A percentile compares a stretch with the other conserved stretches of the same genome.
These are phyloP conservation scores for Sphenopsis melanotis DNA, from an alignment of 2,797 vertebrate genomes.

Conservation along the genomic window DNA sequence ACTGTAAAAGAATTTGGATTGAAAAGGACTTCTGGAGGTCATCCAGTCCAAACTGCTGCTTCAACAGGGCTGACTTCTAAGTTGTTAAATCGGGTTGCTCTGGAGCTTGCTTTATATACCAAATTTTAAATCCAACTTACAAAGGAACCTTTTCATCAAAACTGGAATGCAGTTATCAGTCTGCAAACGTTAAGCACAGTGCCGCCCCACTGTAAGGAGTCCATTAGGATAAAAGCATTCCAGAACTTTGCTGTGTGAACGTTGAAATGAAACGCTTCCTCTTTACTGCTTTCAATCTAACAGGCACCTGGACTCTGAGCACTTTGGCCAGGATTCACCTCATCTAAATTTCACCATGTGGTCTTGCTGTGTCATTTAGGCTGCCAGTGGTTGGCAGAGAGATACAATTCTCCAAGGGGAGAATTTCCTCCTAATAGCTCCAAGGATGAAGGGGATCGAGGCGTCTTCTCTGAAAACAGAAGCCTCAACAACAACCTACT, in stretches of 20 bases:
- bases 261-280: background rate
- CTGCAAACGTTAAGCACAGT: background rate
- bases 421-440: background rate
- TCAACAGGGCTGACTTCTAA: background rate
- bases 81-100: background rate
- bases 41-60: constrained; percentile 19
- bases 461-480: background rate
- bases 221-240: background rate
- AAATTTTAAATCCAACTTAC: background rate
- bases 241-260: background rate
- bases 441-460: background rate
- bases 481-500: background rate
- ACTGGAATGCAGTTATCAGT: background rate
- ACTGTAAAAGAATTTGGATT: constrained; percentile 1
- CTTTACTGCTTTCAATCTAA: background rate
- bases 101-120: background rate
- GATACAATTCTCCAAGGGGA: background rate
- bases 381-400: background rate
- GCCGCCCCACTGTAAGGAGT: background rate
- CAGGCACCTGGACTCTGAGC: background rate
- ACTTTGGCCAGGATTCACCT: background rate
- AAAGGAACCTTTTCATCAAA: constrained; percentile 27
- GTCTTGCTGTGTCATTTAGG: background rate
- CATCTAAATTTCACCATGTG: background rate
- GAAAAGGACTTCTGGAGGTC: constrained; percentile 47